Conservation (phyloP, 2,797 vertebrate species). For the Coranthus polyacanthus region DNA sequence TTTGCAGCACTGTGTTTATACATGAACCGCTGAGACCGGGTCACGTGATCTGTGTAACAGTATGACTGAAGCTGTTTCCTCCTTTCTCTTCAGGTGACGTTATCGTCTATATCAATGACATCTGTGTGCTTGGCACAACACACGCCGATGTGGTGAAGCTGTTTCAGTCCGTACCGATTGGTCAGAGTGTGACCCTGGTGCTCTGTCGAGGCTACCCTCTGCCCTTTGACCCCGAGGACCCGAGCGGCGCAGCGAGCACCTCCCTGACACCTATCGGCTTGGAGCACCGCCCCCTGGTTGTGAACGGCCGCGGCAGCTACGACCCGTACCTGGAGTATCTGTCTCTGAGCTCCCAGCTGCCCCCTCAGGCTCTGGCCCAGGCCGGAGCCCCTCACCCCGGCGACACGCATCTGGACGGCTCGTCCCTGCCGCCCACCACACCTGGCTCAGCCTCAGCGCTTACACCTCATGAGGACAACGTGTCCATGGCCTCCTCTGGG, state of each 20-base stretch:
- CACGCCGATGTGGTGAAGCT: conserved; percentile 99
- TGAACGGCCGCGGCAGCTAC: conserved; percentile 96
- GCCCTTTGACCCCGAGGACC: conserved; percentile 98
- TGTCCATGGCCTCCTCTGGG: conserved; percentile 97
- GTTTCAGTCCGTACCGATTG: conserved; percentile 98
- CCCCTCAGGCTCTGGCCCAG: conserved; percentile 91
- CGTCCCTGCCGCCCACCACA: conserved; percentile 88
- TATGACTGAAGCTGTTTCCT: conserved; percentile 22
- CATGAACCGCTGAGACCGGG: conserved; percentile 21
- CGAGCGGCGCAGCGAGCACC: conserved; percentile 81
- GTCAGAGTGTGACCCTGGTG: conserved; percentile 97
- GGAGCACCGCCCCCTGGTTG: conserved; percentile 93
- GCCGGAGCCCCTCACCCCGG: conserved; percentile 89
- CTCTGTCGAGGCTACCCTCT: conserved; percentile 98
- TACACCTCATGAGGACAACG: conserved; percentile 92
- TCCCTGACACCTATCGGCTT: conserved; percentile 94
- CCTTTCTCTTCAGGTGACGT: conserved; percentile 90
- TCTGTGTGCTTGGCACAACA: conserved; percentile 98
- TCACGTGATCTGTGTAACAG: conserved; percentile 7
- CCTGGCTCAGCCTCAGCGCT: conserved; percentile 80
- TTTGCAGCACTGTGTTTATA: conserved; percentile 42
- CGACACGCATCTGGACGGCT: conserved; percentile 95
- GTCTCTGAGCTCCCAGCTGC: conserved; percentile 96
- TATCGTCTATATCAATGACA: conserved; percentile 99
- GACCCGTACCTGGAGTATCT: conserved; percentile 99